Evolutionary conservation across 2,888 invertebrate genomes (phyloP), one percentile per base, ranked within the genome.

Genomic region (Tenthredo scrophulariae): DNA sequence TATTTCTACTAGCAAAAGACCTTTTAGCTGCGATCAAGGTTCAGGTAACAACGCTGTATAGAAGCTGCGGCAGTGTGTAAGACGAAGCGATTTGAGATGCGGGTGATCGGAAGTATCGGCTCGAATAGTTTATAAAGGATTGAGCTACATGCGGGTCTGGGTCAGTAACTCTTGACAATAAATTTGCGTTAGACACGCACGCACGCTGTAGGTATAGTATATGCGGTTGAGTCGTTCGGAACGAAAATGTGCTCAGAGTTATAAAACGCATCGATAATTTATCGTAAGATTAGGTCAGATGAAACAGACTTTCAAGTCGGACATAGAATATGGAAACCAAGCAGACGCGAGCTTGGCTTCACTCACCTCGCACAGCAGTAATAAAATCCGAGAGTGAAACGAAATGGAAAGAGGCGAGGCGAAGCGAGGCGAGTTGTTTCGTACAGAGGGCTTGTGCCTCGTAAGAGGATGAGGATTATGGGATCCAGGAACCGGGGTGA

Each of bases 61-160:
- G 43, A 75, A 75, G 46, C 43, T 75, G 37, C 26, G 26, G 62
- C 33, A 58, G 33, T 13, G 40, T 9, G 62, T 54, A 54, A 18
- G 80, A 40, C 54, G 54, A 77, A 50, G 40, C 62, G 84, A 84
- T 84, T 50, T 50, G 26, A 85, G 88, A 92, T 93, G 92, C 92
- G 93, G 92, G 93, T 89, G 90, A 90, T 91, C 91, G 93, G 93
- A 93, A 92, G 89, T 92, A 90, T 91, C 90, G 88, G 88, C 89
- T 92, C 87, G 88, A 90, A 88, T 87, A 65, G 67, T 83, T 83
- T 67, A 26, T 46, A 67, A 83, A 83, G 83, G 83, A 83, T 83
- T 83, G 46, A 70, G 62, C 70, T 65, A 83, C 70, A 83, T 83
- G 83, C 83, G 83, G 83, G 83, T 29, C 67, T 40, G 22, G 43